Percentiles rank a stretch among this genome's conserved stretches.
phyloP scores from a whole-genome alignment of 2,797 vertebrate species.

The Microctenopoma lineatum region DNA sequence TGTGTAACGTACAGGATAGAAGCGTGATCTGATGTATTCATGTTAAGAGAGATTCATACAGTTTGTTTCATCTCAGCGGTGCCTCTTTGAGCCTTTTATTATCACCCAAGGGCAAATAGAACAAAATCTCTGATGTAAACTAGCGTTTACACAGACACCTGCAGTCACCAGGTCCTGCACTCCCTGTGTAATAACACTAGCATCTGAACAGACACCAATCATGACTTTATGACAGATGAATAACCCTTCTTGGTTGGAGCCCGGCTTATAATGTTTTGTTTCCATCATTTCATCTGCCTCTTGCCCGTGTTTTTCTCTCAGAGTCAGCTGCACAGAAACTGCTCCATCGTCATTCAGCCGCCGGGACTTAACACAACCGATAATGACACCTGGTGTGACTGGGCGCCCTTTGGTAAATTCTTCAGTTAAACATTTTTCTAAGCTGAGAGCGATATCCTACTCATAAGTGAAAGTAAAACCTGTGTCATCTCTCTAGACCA shows the following conservation, averaged over 20 bases:
- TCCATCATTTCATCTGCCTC: neutral
- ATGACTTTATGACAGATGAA: neutral
- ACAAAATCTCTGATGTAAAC: too few relatives aligned
- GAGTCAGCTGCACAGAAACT: slow-evolving; percentile 95
- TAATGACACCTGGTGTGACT: slow-evolving; percentile 92
- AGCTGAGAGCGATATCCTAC: neutral
- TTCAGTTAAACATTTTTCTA: neutral
- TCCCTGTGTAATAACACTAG: neutral
- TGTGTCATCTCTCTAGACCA: slow-evolving; percentile 83
- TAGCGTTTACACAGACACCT: neutral
- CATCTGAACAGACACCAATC: too few relatives aligned
- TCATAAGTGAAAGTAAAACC: neutral
- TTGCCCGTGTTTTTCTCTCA: slow-evolving; percentile 60
- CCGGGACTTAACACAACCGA: slow-evolving; percentile 82
- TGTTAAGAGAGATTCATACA: neutral
- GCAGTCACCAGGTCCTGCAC: neutral
- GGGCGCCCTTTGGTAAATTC: slow-evolving; percentile 95
- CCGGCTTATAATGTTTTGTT: neutral
- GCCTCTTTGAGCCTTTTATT: neutral
- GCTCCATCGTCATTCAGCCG: slow-evolving; percentile 78
- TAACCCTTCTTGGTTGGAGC: neutral
- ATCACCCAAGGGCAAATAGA: neutral
- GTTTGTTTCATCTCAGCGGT: neutral
- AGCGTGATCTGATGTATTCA: neutral
- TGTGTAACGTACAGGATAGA: neutral